Evolutionary conservation across 37 sponge, comb jelly and placozoan species (phyloP), one percentile per base, ranked within the genome.

Genomic region (Beroe ovata): DNA sequence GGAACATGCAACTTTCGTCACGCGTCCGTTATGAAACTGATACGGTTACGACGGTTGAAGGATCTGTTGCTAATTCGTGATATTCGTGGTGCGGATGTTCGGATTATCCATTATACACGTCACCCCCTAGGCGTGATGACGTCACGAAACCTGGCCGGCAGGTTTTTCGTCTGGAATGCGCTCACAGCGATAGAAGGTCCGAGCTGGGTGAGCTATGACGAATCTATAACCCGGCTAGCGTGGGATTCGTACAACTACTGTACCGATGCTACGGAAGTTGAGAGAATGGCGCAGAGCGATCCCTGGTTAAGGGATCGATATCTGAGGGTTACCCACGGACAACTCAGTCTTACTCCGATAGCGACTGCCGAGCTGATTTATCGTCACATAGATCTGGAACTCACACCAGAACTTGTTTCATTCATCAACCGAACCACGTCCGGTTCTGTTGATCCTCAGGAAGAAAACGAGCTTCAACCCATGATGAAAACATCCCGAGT

Each of bases 241-340:
- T 61, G 63, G 63, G 63, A 61, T 4, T 20, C 28, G 22, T 61
- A 22, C 28, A 4, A 20, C 28, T 61, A 61, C 63, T 61, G 63
- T 25, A 20, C 23, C 6, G 63, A 61, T 3, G 26, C 22, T 3
- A 4, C 3, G 63, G 28, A 61, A 16, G n/a, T 3, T 61, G 28
- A 26, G 26, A 34, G 38, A 25, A 4, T 69, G 18, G 38, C 38
- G 20, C 11, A 8, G 8, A 2, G 20, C 35, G 26, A 69, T 20
- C 35, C 71, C 38, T 69, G 71, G 71, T 36, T 69, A 6, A 8
- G 25, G 25, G 71, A 35, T 69, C 4, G 71, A 3, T 69, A 69
- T 38, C 35, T 35, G 3, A 8, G 71, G 6, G 19, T 69, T 4
- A 69, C 71, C 6, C 71, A 69, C 71, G 4, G 8, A 25, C 26